These are phyloP conservation scores for Pachycephus smyrnensis DNA, from an alignment of 2,888 invertebrate genomes.

Conservation along the genomic window DNA sequence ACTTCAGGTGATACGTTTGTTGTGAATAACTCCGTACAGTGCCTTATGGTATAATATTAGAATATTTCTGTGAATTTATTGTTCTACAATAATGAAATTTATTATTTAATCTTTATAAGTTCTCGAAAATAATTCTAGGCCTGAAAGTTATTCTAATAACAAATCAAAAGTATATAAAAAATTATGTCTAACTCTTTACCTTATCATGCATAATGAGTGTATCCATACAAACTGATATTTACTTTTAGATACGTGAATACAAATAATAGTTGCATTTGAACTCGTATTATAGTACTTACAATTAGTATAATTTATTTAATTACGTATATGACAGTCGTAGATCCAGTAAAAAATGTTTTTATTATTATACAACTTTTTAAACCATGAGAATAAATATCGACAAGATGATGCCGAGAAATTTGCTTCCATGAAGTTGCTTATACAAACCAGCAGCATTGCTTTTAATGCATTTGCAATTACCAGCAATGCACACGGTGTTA, in stretches of 20 bases:
- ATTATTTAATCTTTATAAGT: not conserved
- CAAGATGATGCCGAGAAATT: not conserved
- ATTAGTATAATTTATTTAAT: too few species aligned
- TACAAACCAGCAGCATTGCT: not conserved
- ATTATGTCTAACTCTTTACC: not conserved
- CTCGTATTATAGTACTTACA: not conserved
- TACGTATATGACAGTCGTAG: too few species aligned
- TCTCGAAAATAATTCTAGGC: not conserved
- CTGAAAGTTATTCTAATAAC: not conserved
- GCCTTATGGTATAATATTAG: not conserved
- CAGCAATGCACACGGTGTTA: slow-evolving; percentile 54
- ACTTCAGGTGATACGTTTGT: too few species aligned
- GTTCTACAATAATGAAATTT: too few species aligned
- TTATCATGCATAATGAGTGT: not conserved
- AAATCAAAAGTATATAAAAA: not conserved
- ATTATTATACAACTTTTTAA: not conserved
- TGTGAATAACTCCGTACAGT: not conserved
- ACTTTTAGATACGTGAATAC: not conserved
- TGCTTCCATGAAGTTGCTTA: not conserved
- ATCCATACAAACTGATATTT: not conserved
- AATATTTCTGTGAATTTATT: not conserved
- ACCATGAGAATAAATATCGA: not conserved
- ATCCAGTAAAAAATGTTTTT: too few species aligned
- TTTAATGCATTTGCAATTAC: slow-evolving; percentile 48
- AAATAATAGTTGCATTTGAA: not conserved